Evolutionary conservation across 2,888 invertebrate genomes (phyloP).

Genomic region (Biston stratarius): DNA sequence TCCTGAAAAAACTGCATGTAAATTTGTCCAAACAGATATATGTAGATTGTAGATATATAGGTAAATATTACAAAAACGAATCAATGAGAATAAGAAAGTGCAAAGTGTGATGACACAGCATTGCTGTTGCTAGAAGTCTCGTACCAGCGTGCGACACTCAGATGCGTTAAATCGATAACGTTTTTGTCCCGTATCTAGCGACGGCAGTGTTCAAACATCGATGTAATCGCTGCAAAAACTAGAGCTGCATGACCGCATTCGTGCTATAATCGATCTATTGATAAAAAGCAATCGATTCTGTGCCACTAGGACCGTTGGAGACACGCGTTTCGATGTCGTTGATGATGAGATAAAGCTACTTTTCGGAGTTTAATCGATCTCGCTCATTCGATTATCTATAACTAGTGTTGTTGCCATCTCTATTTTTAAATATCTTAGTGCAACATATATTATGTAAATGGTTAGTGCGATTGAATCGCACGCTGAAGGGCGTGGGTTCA

Average conservation of each 20-base stretch:
- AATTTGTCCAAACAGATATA: too few relatives aligned
- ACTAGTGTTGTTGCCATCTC: conserved; percentile 16
- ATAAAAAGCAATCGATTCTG: conserved; percentile 54
- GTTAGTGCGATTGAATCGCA: too few relatives aligned
- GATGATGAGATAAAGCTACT: conserved; percentile 28
- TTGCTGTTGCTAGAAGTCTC: conserved; percentile 41
- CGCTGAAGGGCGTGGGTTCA: too few relatives aligned
- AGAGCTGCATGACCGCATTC: conserved; percentile 56
- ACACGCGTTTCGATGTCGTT: conserved; percentile 28
- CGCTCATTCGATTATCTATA: conserved; percentile 12
- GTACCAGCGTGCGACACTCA: conserved; percentile 35
- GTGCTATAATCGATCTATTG: conserved; percentile 41
- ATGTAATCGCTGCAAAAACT: conserved; percentile 57
- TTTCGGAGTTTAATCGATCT: conserved; percentile 19
- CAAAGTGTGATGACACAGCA: conserved; percentile 1
- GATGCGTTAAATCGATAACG: conserved; percentile 46
- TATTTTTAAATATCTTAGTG: background rate
- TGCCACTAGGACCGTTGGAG: conserved; percentile 33
- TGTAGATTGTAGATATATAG: too few relatives aligned
- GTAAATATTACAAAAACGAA: too few relatives aligned
- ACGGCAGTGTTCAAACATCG: conserved; percentile 48
- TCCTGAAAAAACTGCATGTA: too few relatives aligned
- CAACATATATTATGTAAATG: background rate
- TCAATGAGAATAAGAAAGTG: background rate
- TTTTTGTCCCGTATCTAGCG: conserved; percentile 38